These are phyloP conservation scores for Lasioglossum baleicum DNA, from an alignment of 1,140 invertebrate species.

Conservation along the genomic window DNA sequence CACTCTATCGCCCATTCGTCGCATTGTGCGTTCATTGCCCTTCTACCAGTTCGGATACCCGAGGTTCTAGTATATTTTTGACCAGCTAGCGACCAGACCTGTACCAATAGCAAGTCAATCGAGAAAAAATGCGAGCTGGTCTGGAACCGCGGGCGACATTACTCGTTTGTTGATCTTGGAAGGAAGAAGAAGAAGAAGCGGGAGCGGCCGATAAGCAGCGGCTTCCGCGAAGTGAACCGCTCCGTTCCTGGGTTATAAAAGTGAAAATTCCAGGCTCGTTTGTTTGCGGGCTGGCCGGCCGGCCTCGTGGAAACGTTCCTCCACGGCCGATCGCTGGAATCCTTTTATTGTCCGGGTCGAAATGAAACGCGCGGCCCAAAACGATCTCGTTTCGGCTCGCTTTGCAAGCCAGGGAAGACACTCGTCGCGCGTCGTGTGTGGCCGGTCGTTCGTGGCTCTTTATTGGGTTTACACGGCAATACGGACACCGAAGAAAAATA, in stretches of 20 bases:
- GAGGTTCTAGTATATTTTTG: no score
- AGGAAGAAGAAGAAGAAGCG: slow-evolving; percentile 54
- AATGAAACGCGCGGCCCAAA: slow-evolving; percentile 46
- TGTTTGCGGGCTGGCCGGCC: slow-evolving; percentile 58
- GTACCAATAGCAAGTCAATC: not conserved
- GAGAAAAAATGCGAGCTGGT: slow-evolving; percentile 7
- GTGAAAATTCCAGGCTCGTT: slow-evolving; percentile 62
- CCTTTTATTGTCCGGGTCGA: slow-evolving; percentile 58
- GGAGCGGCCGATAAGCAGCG: slow-evolving; percentile 61
- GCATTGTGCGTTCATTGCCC: no score
- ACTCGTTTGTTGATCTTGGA: slow-evolving; percentile 62
- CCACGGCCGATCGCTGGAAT: slow-evolving; percentile 53
- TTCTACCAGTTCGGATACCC: no score
- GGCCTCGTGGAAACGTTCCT: slow-evolving; percentile 59
- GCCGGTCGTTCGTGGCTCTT: slow-evolving; percentile 60
- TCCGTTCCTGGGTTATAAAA: slow-evolving; percentile 62
- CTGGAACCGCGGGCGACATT: slow-evolving; percentile 41
- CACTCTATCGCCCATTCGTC: no score
- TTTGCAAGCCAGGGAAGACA: slow-evolving; percentile 48
- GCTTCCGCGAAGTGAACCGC: slow-evolving; percentile 68
- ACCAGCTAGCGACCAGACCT: not conserved
- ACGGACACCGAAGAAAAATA: slow-evolving; percentile 59
- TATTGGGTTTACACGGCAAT: slow-evolving; percentile 64
- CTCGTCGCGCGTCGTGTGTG: slow-evolving; percentile 54
- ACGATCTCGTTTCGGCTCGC: slow-evolving; percentile 53